Percentiles rank a stretch among this genome's conserved stretches.
Evolutionary conservation across 1,140 invertebrate genomes (phyloP).

Genomic region (Caerostris darwini): DNA sequence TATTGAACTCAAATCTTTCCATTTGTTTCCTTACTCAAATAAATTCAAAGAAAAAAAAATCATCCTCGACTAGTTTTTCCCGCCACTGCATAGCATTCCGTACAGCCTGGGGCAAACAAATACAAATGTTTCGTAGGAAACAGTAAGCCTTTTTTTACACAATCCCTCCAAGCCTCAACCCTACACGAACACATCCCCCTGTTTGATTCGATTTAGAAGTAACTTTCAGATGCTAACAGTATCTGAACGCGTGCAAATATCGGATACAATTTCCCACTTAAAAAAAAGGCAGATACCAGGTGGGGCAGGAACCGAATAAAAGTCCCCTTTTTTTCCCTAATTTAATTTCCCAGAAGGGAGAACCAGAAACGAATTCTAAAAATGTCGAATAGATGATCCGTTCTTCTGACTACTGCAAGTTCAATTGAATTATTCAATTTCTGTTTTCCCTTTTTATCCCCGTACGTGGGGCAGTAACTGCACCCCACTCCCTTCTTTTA

Average conservation of each 20-base stretch:
- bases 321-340: neutral
- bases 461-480: neutral
- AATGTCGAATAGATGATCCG: neutral
- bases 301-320: neutral
- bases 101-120: neutral
- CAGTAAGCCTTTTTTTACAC: neutral
- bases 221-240: neutral
- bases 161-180: neutral
- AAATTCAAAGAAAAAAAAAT: too few species aligned
- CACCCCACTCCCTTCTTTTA: neutral
- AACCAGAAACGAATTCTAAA: conserved; percentile 7
- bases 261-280: neutral
- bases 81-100: neutral
- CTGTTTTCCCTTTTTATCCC: neutral
- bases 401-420: neutral
- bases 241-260: neutral
- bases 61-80: too few species aligned
- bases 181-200: neutral
- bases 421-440: conserved; percentile 18
- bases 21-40: too few species aligned
- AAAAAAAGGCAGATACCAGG: neutral
- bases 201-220: neutral
- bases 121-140: neutral
- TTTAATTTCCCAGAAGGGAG: neutral
- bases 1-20: too few species aligned